Percentiles rank a stretch among this genome's conserved stretches.
Conservation (phyloP, 2,797 vertebrate species). For the Coluber constrictor region DNA sequence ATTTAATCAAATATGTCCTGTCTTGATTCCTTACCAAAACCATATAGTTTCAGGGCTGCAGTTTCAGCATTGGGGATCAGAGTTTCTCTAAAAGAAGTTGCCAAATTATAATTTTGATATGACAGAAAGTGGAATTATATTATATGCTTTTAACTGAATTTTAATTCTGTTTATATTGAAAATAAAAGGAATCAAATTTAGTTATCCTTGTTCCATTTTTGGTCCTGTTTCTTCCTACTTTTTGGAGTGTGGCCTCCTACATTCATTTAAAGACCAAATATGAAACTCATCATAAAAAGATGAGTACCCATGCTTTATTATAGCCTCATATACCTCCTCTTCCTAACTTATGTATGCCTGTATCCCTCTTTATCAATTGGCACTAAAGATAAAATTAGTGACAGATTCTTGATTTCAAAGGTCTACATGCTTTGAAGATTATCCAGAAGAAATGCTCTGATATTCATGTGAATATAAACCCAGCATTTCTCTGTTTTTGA, state of each 20-base stretch:
- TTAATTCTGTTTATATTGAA: neutral
- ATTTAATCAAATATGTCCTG: neutral
- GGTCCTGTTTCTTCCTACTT: neutral
- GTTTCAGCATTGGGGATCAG: neutral
- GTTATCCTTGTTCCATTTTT: neutral
- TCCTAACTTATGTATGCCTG: neutral
- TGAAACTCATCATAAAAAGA: neutral
- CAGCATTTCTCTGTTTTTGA: neutral
- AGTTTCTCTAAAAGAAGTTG: neutral
- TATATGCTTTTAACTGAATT: neutral
- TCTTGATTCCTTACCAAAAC: neutral
- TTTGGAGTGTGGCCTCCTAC: neutral
- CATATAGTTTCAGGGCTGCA: neutral
- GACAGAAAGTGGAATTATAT: conserved; percentile 6
- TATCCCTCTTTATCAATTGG: neutral
- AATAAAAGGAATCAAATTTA: neutral
- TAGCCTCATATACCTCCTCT: neutral
- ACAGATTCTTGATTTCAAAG: neutral
- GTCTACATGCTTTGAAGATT: neutral
- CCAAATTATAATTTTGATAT: neutral
- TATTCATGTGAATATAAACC: neutral
- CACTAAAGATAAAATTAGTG: neutral
- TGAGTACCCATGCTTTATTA: neutral
- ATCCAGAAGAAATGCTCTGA: neutral
- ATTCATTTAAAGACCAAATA: neutral